Base-by-base conservation (phyloP, 1,140 invertebrate genomes). In the Ceratoteleas bidentatus region DNA sequence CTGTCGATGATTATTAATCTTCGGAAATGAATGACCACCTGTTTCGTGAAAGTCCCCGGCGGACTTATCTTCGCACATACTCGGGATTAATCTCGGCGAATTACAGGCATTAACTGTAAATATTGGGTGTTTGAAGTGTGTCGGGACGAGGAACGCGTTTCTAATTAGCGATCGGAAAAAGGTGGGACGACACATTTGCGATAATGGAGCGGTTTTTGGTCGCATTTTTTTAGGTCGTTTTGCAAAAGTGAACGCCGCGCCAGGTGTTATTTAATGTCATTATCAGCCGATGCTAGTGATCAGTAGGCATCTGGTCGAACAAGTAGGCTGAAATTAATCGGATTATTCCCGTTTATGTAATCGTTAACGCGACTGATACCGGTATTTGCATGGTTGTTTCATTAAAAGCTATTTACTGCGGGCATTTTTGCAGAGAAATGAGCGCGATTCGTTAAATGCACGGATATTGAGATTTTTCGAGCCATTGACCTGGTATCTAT, bases 81-180 rank as follows among this genome's bases (percentile, higher is more conserved):
- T 54, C 73, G 24, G 49, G 58, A 77, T 77, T 69, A 77, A 62
- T 78, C 75, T 77, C 65, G 13, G 52, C 60, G 66, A 78, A 78
- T 70, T 70, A 65, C 40, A 58, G 16, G 16, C 58, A 65, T 78
- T 78, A 78, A 78, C 74, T 69, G 74, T 77, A 69, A 77, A 77
- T 40, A 24, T 1, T 38, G 56, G 49, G 50, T 61, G 24, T 49
- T 34, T 49, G 24, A 76, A 76, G 74, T 77, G 58, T 77, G 74
- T 47, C 74, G 65, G 65, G 49, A 57, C 50, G 57, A 64, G 65
- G 52, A 64, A 57, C 58, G 53, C 74, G 74, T 77, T 77, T 64
- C 74, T 62, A 64, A 69, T 69, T 64, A 62, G 68, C 62, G 43
- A 62, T 61, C 53, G 56, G 64, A 54, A 54, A 56, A 61, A 64